Evolutionary conservation across 1,140 invertebrate species (phyloP).

Genomic region (Heliconius melpomene): DNA sequence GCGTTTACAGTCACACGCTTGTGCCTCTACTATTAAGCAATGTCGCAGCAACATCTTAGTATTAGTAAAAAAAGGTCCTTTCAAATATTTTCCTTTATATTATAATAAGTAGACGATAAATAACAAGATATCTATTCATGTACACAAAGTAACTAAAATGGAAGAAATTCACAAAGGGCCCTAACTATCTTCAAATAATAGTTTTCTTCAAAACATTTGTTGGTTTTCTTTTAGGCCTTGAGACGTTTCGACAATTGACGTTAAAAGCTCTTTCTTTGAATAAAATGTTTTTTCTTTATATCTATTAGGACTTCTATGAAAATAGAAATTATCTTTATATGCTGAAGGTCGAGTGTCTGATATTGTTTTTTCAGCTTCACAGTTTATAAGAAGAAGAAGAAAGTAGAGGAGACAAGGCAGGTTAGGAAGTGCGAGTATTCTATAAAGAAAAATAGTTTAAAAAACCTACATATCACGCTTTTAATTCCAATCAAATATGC

Average conservation of each 20-base stretch:
- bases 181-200: background rate
- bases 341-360: background rate
- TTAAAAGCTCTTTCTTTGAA: background rate
- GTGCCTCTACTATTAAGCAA: too few species aligned
- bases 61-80: background rate
- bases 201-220: conserved; percentile 10
- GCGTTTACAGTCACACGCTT: background rate
- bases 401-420: too few species aligned
- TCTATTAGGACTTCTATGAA: background rate
- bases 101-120: background rate
- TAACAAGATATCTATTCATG: background rate
- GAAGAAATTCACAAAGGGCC: conserved; percentile 8
- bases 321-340: background rate
- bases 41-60: too few species aligned
- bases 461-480: too few species aligned
- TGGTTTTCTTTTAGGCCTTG: conserved; percentile 8
- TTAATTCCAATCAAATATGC: too few species aligned
- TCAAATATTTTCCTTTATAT: background rate
- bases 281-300: background rate
- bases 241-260: conserved; percentile 2
- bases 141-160: background rate
- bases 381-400: background rate
- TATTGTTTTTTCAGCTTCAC: background rate
- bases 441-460: too few species aligned
- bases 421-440: too few species aligned